Base-by-base conservation (phyloP, 2,113 vertebrate species). In the Trinectes maculatus region DNA sequence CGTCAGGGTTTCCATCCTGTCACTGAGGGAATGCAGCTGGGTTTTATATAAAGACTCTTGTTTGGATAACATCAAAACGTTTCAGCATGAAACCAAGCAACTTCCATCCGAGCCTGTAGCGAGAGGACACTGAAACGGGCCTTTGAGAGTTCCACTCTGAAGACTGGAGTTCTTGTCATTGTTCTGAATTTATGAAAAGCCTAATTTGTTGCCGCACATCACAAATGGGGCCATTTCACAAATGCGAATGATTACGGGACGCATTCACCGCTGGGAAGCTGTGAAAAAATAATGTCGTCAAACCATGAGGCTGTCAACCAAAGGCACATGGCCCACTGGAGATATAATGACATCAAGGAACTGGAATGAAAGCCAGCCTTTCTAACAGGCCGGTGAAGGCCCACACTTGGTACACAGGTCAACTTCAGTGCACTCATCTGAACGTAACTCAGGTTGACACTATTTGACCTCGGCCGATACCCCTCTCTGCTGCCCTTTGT, bases 361-460 rank as follows among this genome's bases (percentile, higher is more conserved):
- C 24, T 51, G 66, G 73, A 86, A 79, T 75, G 74, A 85, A 82
- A 82, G 78, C 26, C 8, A 25, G 63, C 78, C 79, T 79, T 87
- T 83, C 79, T 67, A 89, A 77, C 68, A 55, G 75, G 64, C 82
- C 22, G 63, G 43, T 62, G 71, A 54, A 36, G 42, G 71, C 82
- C 85, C 74, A 82, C 56, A 84, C 77, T 80, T 66, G 66, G 78
- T 64, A 57, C 75, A 68, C 72, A 81, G 84, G 84, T 86, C 83
- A 84, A 42, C 64, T 9, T 51, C 68, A 11, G 87, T 76, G 87
- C 88, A 46, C 79, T 89, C 91, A 92, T 86, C 92, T 90, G 91
- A 42, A 89, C 77, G 8, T 93, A 93, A 93, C 87, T 87, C 77
- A 89, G 91, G 89, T 89, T 87, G 92, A 93, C 92, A 93, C 90